phyloP scores from a whole-genome alignment of 1,140 invertebrate species.

The Eupristina koningsbergeri region DNA sequence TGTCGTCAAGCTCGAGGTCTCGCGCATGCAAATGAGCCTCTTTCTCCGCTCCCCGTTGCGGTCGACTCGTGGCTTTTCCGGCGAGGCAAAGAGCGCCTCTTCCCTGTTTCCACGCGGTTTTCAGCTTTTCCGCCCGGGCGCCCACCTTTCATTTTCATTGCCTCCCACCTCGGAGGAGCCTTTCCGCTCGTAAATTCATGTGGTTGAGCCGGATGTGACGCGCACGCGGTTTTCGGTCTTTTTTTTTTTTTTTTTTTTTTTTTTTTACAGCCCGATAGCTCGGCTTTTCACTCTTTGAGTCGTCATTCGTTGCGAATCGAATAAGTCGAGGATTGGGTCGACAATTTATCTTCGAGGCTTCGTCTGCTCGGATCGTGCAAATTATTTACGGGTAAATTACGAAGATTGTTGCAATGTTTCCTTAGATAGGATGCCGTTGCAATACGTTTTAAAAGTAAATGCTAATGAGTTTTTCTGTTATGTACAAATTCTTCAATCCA shows the following conservation, averaged over 20 bases:
- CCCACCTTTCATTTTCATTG: not conserved
- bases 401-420: not conserved
- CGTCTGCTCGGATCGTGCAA: not conserved
- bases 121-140: not conserved
- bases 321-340: not conserved
- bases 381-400: constrained; percentile 4
- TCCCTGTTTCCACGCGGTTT: too few relatives aligned
- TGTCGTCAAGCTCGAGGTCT: not conserved
- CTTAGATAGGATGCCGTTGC: not conserved
- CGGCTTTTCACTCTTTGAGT: not conserved
- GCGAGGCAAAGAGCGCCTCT: not conserved
- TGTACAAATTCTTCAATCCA: not conserved
- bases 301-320: not conserved
- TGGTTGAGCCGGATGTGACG: too few relatives aligned
- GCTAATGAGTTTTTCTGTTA: not conserved
- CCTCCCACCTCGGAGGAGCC: not conserved
- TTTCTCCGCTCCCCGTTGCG: not conserved
- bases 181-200: not conserved
- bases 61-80: not conserved
- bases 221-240: not conserved
- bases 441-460: not conserved
- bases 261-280: not conserved
- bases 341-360: not conserved
- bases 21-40: constrained; percentile 23
- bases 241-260: too few relatives aligned